These are phyloP conservation scores for Ferrisia virgata DNA, from an alignment of 2,888 invertebrate species.

Conservation along the genomic window DNA sequence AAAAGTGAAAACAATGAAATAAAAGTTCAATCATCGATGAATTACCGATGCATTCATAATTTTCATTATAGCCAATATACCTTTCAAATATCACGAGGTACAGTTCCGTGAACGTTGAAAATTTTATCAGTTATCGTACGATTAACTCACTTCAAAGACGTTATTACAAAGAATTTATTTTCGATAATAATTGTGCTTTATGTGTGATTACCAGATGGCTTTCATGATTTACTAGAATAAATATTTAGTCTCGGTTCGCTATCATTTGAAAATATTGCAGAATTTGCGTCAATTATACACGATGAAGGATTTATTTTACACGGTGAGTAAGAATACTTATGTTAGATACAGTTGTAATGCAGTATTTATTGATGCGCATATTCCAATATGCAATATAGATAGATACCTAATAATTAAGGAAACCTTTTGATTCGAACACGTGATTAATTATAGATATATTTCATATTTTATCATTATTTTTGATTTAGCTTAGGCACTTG, in stretches of 20 bases:
- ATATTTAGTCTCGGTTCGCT: background rate
- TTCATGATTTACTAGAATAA: background rate
- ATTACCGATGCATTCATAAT: background rate
- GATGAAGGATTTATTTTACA: background rate
- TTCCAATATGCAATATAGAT: too few species aligned
- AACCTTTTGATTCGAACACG: too few species aligned
- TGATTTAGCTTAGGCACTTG: too few species aligned
- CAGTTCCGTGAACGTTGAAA: background rate
- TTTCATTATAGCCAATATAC: background rate
- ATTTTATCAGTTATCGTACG: constrained; percentile 11
- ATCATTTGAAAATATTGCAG: background rate
- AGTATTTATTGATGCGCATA: too few species aligned
- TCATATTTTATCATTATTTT: too few species aligned
- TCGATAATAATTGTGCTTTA: background rate
- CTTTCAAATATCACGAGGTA: background rate
- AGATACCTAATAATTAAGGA: too few species aligned
- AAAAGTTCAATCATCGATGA: background rate
- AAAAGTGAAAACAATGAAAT: background rate
- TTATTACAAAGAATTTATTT: background rate
- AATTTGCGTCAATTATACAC: background rate
- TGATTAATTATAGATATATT: too few species aligned
- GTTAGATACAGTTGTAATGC: background rate
- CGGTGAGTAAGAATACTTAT: background rate
- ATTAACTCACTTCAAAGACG: constrained; percentile 12
- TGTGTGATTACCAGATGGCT: background rate